These are phyloP conservation scores for Nebria ingens DNA, from an alignment of 1,140 invertebrate genomes.

Conservation along the genomic window DNA sequence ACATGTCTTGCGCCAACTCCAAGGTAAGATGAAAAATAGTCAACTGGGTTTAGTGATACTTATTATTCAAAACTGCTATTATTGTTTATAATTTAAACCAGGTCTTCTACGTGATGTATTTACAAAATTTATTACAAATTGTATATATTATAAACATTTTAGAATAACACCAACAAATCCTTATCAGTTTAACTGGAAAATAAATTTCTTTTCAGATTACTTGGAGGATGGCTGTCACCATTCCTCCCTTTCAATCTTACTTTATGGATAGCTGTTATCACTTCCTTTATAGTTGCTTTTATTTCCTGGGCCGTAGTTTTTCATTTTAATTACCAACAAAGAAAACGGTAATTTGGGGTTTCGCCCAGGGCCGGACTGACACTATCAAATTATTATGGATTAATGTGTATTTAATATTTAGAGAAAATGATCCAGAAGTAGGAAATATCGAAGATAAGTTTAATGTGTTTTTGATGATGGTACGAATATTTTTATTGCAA, in stretches of 20 bases:
- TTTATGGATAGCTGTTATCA: slow-evolving; percentile 25
- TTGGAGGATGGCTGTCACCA: slow-evolving; percentile 23
- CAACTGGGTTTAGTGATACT: no score
- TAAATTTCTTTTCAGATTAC: slow-evolving; percentile 20
- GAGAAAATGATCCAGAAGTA: neutral
- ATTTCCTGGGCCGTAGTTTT: slow-evolving; percentile 5
- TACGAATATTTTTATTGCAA: slow-evolving; percentile 19
- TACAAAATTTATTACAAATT: neutral
- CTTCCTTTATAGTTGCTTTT: slow-evolving; percentile 17
- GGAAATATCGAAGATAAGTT: slow-evolving; percentile 10
- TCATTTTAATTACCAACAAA: slow-evolving; percentile 5
- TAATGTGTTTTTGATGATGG: slow-evolving; percentile 13
- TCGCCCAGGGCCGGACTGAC: no score
- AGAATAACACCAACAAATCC: no score
- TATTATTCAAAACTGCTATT: no score
- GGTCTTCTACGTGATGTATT: slow-evolving; percentile 1
- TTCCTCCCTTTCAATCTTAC: slow-evolving; percentile 20
- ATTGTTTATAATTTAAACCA: slow-evolving; percentile 22
- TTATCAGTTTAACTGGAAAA: no score
- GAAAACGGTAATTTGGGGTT: neutral
- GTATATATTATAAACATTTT: slow-evolving; percentile 7
- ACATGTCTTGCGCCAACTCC: slow-evolving; percentile 47
- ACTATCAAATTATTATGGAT: no score
- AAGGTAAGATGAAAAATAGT: slow-evolving; percentile 33
- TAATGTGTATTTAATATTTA: no score